These are phyloP conservation scores for Noctua janthe DNA, from an alignment of 2,888 invertebrate species.

Conservation along the genomic window DNA sequence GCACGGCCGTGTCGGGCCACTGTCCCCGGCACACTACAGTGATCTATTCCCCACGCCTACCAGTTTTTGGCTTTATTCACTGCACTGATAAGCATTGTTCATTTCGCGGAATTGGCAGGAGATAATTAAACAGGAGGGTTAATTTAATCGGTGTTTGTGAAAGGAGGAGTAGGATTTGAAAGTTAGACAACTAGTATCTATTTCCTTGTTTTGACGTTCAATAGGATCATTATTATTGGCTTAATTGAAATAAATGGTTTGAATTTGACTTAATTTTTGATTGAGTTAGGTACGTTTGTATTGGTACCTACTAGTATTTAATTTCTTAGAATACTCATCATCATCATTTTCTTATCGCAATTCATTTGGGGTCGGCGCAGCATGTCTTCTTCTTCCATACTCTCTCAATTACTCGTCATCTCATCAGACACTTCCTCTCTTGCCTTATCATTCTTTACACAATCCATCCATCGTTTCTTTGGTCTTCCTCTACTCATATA, in stretches of 20 bases:
- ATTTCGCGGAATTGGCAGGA: constrained; percentile 28
- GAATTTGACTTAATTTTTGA: background rate
- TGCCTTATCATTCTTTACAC: too few species aligned
- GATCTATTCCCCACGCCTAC: constrained; percentile 63
- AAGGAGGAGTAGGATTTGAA: background rate
- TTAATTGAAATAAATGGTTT: background rate
- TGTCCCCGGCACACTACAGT: constrained; percentile 59
- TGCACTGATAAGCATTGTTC: constrained; percentile 51
- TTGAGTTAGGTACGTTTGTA: background rate
- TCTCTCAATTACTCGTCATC: too few species aligned
- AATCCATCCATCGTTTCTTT: too few species aligned
- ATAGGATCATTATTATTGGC: background rate
- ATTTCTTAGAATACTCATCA: too few species aligned
- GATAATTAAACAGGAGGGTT: constrained; percentile 27
- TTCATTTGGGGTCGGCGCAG: too few species aligned
- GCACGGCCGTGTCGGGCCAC: constrained; percentile 44
- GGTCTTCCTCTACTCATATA: too few species aligned
- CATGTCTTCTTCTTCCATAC: too few species aligned
- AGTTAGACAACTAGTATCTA: background rate
- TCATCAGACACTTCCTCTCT: too few species aligned
- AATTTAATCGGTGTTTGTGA: background rate
- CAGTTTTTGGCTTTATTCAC: constrained; percentile 56
- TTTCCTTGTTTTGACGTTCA: background rate
- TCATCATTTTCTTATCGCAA: too few species aligned
- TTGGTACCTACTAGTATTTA: too few species aligned